Evolutionary conservation across 2,113 vertebrate species (phyloP), one percentile per base, ranked within the genome.

Genomic region (Trinectes maculatus): DNA sequence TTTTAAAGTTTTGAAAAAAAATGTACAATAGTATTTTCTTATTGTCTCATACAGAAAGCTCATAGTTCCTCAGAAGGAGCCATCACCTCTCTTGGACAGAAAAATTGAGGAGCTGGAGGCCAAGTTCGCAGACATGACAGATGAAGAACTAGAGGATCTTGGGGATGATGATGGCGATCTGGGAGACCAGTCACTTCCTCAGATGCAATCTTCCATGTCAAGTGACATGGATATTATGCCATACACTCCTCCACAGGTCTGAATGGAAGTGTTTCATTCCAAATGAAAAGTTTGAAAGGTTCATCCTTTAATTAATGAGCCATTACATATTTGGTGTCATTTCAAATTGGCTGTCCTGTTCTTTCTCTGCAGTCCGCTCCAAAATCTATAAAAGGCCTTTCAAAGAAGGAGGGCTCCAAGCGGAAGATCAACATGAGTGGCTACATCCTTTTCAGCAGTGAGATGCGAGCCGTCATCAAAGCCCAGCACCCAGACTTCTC

Each of bases 371-470:
- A 99, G 97, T 97, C 97, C 36, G 95, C 95, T 51, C 96, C 95
- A 21, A 99, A 99, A 89, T 96, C 96, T 84, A 91, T 94, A 68
- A 99, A 99, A 88, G 95, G 96, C 84, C 93, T 94, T 72, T 91
- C 94, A 71, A 98, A 98, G 93, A 99, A 99, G 80, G 98, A 99
- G 84, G 94, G 97, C 37, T 96, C 96, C 10, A 99, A 98, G 87
- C 91, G 98, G 77, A 99, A 99, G 91, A 99, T 98, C 92, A 99
- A 99, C 92, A 99, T 98, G 96, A 99, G 98, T 28, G 97, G 97
- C 65, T 99, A 99, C 91, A 99, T 99, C 90, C 91, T 99, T 79
- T 99, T 99, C 89, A 99, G 98, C 93, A 99, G 98, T 40, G 98
- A 99, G 88, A 99, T 99, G 98, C 94, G 98, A 80, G 96, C 98